Conservation (phyloP, 2,113 vertebrate species). For the Chlamydotis undulata region DNA sequence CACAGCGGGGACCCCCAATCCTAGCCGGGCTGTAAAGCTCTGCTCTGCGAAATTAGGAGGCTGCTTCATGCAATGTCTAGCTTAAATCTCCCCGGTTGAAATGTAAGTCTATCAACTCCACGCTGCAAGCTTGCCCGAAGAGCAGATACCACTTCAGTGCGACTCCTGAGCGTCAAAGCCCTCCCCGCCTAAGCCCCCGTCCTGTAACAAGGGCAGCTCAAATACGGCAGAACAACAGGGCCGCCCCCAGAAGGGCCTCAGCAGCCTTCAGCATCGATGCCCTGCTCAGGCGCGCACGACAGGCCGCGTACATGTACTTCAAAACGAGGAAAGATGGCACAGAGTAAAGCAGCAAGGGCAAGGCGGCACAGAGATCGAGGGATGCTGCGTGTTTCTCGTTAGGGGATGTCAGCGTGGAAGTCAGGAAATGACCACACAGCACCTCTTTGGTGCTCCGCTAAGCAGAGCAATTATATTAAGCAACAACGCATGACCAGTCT, state of each 20-base stretch:
- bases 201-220: accelerated
- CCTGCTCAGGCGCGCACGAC: background rate
- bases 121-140: background rate
- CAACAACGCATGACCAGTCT: accelerated
- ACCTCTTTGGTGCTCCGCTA: accelerated
- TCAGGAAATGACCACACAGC: background rate
- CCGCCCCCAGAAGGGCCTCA: accelerated
- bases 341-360: too few relatives aligned
- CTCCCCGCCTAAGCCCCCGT: accelerated
- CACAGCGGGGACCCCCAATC: too few relatives aligned
- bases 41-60: background rate
- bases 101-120: background rate
- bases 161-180: background rate
- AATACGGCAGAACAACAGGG: background rate
- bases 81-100: background rate
- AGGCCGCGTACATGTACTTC: accelerated
- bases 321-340: accelerated
- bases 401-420: background rate
- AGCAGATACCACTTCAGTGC: background rate
- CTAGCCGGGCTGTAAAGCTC: background rate
- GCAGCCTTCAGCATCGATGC: background rate
- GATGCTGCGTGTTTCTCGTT: accelerated
- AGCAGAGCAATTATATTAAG: accelerated
- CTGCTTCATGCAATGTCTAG: accelerated
- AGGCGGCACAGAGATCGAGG: accelerated